Base-by-base conservation (phyloP, 2,888 invertebrate species). In the Aphodius sticticus region DNA sequence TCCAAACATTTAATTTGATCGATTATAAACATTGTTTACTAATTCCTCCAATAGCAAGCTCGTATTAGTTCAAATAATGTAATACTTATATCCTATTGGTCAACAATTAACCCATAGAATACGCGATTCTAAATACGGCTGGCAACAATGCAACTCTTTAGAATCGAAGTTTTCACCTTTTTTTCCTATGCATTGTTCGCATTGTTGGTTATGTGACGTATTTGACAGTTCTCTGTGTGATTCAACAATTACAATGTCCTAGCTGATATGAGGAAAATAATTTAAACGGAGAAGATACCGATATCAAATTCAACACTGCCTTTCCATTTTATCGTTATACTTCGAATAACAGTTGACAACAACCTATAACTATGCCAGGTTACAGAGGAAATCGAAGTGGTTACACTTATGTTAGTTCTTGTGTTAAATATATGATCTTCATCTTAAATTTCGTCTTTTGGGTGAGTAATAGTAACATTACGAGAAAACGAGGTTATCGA, bases 341-440 rank as follows among this genome's bases (percentile, higher is more conserved):
- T 53, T 53, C 12, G 53, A 53, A 53, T 53, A 53, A 53, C 12
- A 53, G 9, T 53, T 53, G 53, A 69, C 36, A 76, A 76, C 16
- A 69, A 26, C 14, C 35, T n/a, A 35, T 35, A 81, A 91, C 89
- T 87, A 92, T 92, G 92, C 92, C 93, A 86, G 91, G 93, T 77
- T 91, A 93, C 83, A 91, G 94, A 85, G 93, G 92, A 85, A 82
- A 82, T 69, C 82, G 83, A 91, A 93, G 86, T 85, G 94, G 94
- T 89, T 95, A 94, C 87, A 95, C 95, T 2, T 95, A 95, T 87
- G 95, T 96, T 85, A 96, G 95, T 89, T 94, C 96, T 76, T 96
- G 95, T 89, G 95, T 96, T 76, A 97, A 97, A 90, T 97, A 97
- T 89, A 93, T 96, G 90, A 95, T 97, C 89, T 97, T 97, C 90